Conservation (phyloP, 2,113 vertebrate species). For the Pseudolaguvia tuberculata region DNA sequence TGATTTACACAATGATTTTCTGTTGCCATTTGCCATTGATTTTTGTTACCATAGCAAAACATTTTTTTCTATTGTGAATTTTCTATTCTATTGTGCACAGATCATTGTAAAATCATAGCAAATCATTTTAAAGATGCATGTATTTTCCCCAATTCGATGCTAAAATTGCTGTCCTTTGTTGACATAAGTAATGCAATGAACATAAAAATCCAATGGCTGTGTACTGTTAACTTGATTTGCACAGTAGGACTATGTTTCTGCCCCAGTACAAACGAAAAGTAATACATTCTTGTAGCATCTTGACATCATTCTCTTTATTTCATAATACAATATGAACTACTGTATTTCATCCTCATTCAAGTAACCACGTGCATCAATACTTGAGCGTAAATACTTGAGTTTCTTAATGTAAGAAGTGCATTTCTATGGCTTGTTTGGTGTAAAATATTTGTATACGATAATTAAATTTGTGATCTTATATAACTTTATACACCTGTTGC, state of each 20-base stretch:
- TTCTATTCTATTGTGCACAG: too few species aligned
- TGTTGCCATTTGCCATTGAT: background rate
- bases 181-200: slow-evolving; percentile 60
- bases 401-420: slow-evolving; percentile 62
- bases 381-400: slow-evolving; percentile 48
- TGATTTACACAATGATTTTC: slow-evolving; percentile 4
- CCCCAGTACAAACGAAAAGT: slow-evolving; percentile 43
- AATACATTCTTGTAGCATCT: slow-evolving; percentile 66
- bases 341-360: slow-evolving; percentile 51
- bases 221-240: slow-evolving; percentile 71
- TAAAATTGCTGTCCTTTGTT: slow-evolving; percentile 9
- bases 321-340: slow-evolving; percentile 35
- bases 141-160: background rate
- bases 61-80: background rate
- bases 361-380: slow-evolving; percentile 58
- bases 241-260: slow-evolving; percentile 59
- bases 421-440: slow-evolving; percentile 80
- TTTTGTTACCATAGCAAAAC: slow-evolving; percentile 11
- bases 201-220: slow-evolving; percentile 69
- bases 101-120: too few species aligned
- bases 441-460: slow-evolving; percentile 60
- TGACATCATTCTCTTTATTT: slow-evolving; percentile 33
- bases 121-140: background rate
- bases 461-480: slow-evolving; percentile 67
- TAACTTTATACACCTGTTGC: slow-evolving; percentile 79